Percentiles rank a stretch among this genome's conserved stretches.
phyloP scores from a whole-genome alignment of 2,888 invertebrate genomes.

The Papilio protenor region DNA sequence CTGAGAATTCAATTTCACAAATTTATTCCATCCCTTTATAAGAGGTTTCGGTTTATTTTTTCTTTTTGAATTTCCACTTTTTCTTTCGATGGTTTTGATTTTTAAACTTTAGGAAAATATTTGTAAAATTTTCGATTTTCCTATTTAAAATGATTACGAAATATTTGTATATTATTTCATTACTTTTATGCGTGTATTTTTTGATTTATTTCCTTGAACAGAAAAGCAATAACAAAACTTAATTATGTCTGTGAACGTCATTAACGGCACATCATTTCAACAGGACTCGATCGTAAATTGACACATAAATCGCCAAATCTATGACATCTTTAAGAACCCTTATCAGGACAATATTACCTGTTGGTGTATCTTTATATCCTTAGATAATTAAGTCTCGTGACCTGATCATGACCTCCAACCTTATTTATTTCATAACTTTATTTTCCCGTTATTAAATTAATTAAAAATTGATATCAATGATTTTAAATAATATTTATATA shows the following conservation, averaged over 20 bases:
- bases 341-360: background rate
- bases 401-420: too few species aligned
- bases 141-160: background rate
- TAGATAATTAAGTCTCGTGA: background rate
- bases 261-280: background rate
- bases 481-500: background rate
- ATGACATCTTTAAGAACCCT: conserved; percentile 1
- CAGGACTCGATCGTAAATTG: background rate
- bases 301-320: background rate
- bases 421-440: too few species aligned
- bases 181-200: background rate
- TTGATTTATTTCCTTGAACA: background rate
- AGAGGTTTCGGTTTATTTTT: conserved; percentile 18
- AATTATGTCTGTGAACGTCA: background rate
- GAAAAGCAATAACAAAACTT: background rate
- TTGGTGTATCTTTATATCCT: background rate
- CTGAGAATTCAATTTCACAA: conserved; percentile 21
- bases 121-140: background rate
- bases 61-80: conserved; percentile 1
- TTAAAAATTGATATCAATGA: too few species aligned
- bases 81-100: background rate
- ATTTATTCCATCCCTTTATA: conserved; percentile 11
- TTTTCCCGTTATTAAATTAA: too few species aligned
- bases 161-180: too few species aligned
- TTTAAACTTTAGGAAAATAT: background rate